Evolutionary conservation across 2,797 vertebrate species (phyloP).

Genomic region (Bufotes viridis): DNA sequence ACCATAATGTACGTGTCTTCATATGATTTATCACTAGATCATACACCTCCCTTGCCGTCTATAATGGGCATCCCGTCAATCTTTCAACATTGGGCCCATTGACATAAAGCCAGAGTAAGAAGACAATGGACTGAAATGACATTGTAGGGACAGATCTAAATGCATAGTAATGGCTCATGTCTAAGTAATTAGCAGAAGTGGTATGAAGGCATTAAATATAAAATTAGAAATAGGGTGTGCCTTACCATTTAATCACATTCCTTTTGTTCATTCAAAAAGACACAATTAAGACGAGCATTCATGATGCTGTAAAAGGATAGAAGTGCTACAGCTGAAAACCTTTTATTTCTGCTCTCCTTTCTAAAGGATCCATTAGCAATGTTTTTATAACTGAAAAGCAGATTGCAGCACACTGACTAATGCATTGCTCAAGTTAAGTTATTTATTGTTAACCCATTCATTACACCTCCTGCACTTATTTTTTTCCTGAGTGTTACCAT

Average conservation of each 20-base stretch:
- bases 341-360: slow-evolving; percentile 36
- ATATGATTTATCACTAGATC: neutral
- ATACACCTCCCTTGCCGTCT: neutral
- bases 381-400: slow-evolving; percentile 43
- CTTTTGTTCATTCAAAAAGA: neutral
- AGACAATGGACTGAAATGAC: no score
- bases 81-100: neutral
- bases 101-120: neutral
- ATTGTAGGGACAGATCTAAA: neutral
- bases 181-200: slow-evolving; percentile 10
- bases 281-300: slow-evolving; percentile 41
- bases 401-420: slow-evolving; percentile 20
- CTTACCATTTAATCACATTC: slow-evolving; percentile 15
- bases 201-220: neutral
- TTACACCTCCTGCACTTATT: neutral
- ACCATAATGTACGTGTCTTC: neutral
- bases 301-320: slow-evolving; percentile 18
- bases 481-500: neutral
- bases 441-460: slow-evolving; percentile 21
- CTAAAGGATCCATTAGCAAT: slow-evolving; percentile 53
- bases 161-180: neutral
- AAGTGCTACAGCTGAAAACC: slow-evolving; percentile 16
- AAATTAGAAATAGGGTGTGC: slow-evolving; percentile 32
- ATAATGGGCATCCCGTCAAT: neutral
- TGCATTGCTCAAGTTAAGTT: neutral